phyloP scores from a whole-genome alignment of 2,888 invertebrate genomes.

The Phaedon cochleariae region DNA sequence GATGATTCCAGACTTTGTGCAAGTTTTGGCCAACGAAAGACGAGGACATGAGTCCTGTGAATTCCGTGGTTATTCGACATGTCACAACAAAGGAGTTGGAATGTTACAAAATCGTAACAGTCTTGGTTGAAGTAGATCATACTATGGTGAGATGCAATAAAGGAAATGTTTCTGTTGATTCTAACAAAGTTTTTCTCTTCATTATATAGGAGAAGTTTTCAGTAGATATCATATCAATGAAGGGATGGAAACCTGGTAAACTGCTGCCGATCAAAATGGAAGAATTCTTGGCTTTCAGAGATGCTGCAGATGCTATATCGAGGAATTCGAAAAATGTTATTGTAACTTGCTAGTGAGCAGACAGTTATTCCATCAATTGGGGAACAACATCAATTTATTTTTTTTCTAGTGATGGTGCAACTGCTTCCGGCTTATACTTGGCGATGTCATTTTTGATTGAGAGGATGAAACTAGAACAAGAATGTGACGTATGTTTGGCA shows the following conservation, averaged over 20 bases:
- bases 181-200: neutral
- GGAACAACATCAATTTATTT: neutral
- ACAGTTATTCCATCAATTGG: too few relatives aligned
- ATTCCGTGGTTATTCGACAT: conserved; percentile 30
- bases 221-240: conserved; percentile 47
- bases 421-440: too few relatives aligned
- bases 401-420: conserved; percentile 63
- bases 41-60: conserved; percentile 26
- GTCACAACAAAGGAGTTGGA: conserved; percentile 24
- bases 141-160: too few relatives aligned
- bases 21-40: conserved; percentile 34
- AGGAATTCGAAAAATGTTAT: too few relatives aligned
- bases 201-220: conserved; percentile 6
- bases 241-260: conserved; percentile 52
- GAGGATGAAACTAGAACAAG: conserved; percentile 64
- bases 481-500: conserved; percentile 65
- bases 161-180: too few relatives aligned
- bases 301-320: too few relatives aligned
- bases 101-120: too few relatives aligned
- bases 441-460: too few relatives aligned
- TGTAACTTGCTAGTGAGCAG: conserved; percentile 61
- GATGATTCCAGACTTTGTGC: conserved; percentile 32
- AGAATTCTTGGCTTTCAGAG: too few relatives aligned
- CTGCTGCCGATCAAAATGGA: conserved; percentile 47
- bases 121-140: too few relatives aligned